Percentiles rank a stretch among this genome's conserved stretches.
phyloP scores from a whole-genome alignment of 2,113 vertebrate species.

The Ciconia boyciana region DNA sequence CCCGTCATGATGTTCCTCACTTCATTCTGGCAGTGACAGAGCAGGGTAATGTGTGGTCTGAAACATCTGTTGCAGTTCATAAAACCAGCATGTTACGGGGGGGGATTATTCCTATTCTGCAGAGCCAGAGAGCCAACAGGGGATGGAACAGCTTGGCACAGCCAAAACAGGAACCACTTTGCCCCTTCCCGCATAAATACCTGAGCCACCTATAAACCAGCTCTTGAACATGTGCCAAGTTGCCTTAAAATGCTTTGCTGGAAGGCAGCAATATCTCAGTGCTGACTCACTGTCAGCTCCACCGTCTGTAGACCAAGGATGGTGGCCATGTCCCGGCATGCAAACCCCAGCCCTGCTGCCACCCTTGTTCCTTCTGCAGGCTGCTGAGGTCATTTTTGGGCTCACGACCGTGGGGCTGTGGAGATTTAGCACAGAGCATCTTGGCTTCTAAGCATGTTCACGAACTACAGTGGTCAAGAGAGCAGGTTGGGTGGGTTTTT shows the following conservation, averaged over 20 bases:
- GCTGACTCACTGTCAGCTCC: background rate
- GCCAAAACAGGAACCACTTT: background rate
- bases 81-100: fast-evolving
- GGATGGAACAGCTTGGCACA: background rate
- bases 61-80: background rate
- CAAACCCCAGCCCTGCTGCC: background rate
- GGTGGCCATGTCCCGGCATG: background rate
- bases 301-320: fast-evolving
- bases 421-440: background rate
- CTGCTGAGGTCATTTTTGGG: background rate
- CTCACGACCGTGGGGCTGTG: fast-evolving
- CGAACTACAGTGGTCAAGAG: background rate
- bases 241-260: background rate
- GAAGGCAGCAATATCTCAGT: background rate
- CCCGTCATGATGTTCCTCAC: background rate
- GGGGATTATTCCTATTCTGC: background rate
- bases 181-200: background rate
- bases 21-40: background rate
- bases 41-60: background rate
- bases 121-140: background rate
- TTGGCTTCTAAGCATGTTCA: background rate
- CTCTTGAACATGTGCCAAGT: background rate
- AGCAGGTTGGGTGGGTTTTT: background rate
- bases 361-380: background rate
- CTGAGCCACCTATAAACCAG: background rate